phyloP scores from a whole-genome alignment of 2,797 vertebrate genomes.

The Ceyx erithaca region DNA sequence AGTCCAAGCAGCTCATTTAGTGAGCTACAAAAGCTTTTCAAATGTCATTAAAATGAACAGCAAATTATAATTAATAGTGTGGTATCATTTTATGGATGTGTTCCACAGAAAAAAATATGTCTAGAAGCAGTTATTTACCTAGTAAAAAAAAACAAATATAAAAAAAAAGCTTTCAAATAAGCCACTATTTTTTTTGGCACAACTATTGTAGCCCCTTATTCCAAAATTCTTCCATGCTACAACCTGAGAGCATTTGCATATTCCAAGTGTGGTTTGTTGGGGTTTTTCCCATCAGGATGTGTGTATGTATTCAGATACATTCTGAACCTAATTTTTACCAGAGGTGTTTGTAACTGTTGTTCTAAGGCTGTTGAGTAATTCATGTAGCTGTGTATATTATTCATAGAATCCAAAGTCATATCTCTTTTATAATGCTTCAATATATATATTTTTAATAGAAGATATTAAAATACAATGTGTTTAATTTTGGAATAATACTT shows the following conservation, averaged over 20 bases:
- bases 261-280: not conserved
- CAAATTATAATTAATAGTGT: slow-evolving; percentile 51
- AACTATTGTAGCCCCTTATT: not conserved
- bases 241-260: not conserved
- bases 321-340: not conserved
- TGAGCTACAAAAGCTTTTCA: slow-evolving; percentile 82
- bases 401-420: not conserved
- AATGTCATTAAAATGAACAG: slow-evolving; percentile 84
- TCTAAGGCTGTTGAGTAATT: not conserved
- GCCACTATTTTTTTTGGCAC: not conserved
- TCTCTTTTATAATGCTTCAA: not conserved
- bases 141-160: not conserved
- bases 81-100: slow-evolving; percentile 30
- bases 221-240: not conserved
- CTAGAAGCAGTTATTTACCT: not conserved
- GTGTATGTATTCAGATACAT: fast-evolving
- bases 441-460: not conserved
- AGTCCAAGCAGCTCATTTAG: slow-evolving; percentile 79
- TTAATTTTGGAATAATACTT: not conserved
- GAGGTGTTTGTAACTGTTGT: not conserved
- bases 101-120: not conserved
- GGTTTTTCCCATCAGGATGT: not conserved
- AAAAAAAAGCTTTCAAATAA: not conserved
- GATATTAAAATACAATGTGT: not conserved
- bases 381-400: not conserved